These are phyloP conservation scores for Miltochrista miniata DNA, from an alignment of 2,888 invertebrate genomes.

Conservation along the genomic window DNA sequence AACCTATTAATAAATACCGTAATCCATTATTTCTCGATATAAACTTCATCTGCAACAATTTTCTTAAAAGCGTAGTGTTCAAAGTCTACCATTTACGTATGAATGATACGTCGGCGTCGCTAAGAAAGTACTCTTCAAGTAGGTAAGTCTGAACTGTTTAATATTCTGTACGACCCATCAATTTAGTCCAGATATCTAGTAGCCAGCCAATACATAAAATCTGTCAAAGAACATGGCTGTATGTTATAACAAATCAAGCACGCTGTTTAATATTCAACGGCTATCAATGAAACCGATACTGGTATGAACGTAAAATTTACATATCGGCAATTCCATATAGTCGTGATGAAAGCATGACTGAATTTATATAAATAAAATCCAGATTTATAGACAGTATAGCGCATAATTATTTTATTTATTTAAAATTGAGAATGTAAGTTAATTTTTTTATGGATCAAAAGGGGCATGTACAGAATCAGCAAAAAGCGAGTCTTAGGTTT, in stretches of 20 bases:
- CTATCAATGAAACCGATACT: conserved; percentile 3
- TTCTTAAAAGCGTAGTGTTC: too few relatives aligned
- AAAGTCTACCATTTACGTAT: too few relatives aligned
- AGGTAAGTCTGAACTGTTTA: not conserved
- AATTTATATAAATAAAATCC: not conserved
- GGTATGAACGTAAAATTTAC: conserved; percentile 4
- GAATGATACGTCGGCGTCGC: too few relatives aligned
- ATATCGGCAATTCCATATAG: not conserved
- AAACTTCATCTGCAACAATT: too few relatives aligned
- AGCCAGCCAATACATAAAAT: conserved; percentile 9
- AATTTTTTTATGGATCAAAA: too few relatives aligned
- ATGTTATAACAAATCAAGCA: conserved; percentile 8
- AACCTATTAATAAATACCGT: too few relatives aligned
- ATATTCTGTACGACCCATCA: conserved; percentile 1
- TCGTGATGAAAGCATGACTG: not conserved
- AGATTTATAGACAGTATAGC: not conserved
- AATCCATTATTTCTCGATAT: too few relatives aligned
- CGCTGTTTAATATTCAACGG: conserved; percentile 9
- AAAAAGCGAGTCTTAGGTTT: too few relatives aligned
- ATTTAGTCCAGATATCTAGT: conserved; percentile 5
- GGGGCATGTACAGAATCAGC: too few relatives aligned
- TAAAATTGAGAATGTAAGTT: too few relatives aligned
- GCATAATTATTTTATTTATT: not conserved
- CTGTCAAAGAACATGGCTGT: conserved; percentile 5
- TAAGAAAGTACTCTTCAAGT: not conserved